Evolutionary conservation across 2,888 invertebrate genomes (phyloP).

Genomic region (Lasiommata megera): DNA sequence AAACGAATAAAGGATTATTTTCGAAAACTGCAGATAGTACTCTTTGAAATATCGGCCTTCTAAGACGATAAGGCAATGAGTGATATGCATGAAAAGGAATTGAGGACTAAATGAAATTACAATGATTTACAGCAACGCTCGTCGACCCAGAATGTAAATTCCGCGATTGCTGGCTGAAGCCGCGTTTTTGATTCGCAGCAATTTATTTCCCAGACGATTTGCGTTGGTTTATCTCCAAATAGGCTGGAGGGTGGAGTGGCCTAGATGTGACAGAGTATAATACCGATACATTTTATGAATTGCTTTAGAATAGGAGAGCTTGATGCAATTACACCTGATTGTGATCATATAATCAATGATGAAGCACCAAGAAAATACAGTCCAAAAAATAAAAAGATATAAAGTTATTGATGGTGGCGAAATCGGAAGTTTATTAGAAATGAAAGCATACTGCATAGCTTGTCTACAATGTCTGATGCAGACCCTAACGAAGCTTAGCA

Average conservation of each 20-base stretch:
- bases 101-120: conserved; percentile 44
- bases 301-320: no score
- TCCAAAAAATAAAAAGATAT: no score
- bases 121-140: conserved; percentile 45
- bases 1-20: not conserved
- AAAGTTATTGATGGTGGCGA: no score
- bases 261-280: no score
- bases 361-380: no score
- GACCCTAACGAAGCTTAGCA: no score
- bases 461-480: no score
- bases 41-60: not conserved
- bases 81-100: conserved; percentile 26
- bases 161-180: conserved; percentile 33
- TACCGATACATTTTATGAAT: no score
- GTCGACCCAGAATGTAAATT: conserved; percentile 43
- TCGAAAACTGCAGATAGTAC: not conserved
- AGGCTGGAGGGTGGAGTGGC: conserved; percentile 30
- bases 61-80: conserved; percentile 30
- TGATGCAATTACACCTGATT: no score
- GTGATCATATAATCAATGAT: no score
- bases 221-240: conserved; percentile 35
- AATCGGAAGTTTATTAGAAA: no score
- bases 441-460: no score
- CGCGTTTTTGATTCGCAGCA: conserved; percentile 46
- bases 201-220: conserved; percentile 42